A percentile compares a stretch with the other conserved stretches of the same genome.
These are phyloP conservation scores for Pachyuromys duprasi DNA, from an alignment of 2,797 vertebrate species.

Conservation along the genomic window DNA sequence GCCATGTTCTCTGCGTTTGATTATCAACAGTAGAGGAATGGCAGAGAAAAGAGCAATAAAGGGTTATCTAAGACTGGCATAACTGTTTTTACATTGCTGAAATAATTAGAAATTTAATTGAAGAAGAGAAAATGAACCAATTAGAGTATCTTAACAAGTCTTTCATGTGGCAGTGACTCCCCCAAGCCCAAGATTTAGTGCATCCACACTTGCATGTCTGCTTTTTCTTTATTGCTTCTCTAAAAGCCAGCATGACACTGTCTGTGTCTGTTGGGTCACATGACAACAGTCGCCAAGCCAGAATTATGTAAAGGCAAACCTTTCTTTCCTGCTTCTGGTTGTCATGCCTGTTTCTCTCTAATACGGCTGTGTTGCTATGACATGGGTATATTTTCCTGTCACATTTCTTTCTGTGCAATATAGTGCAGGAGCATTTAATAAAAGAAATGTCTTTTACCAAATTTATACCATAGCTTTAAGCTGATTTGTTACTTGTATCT, in stretches of 20 bases:
- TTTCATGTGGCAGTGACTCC: background rate
- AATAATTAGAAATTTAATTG: constrained; percentile 59
- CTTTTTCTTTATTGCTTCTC: background rate
- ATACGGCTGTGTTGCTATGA: background rate
- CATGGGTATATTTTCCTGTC: background rate
- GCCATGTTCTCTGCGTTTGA: background rate
- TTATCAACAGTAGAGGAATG: constrained; percentile 20
- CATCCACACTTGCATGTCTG: background rate
- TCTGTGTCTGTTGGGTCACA: background rate
- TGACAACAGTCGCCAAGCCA: background rate
- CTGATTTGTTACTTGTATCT: background rate
- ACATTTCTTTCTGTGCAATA: constrained; percentile 37
- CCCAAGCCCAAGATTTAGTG: background rate
- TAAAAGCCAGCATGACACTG: background rate
- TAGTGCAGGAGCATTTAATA: background rate
- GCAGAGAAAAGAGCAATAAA: constrained; percentile 7
- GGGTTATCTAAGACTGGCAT: constrained; percentile 42
- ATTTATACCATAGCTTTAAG: constrained; percentile 44
- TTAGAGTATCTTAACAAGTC: background rate
- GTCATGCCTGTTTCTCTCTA: background rate
- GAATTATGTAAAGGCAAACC: background rate
- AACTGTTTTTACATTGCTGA: constrained; percentile 20
- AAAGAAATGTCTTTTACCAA: constrained; percentile 22
- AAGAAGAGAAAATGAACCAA: constrained; percentile 51
- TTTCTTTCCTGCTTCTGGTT: background rate